Conservation (phyloP, 2,888 invertebrate genomes). For the Stenolophus ochropezus region DNA sequence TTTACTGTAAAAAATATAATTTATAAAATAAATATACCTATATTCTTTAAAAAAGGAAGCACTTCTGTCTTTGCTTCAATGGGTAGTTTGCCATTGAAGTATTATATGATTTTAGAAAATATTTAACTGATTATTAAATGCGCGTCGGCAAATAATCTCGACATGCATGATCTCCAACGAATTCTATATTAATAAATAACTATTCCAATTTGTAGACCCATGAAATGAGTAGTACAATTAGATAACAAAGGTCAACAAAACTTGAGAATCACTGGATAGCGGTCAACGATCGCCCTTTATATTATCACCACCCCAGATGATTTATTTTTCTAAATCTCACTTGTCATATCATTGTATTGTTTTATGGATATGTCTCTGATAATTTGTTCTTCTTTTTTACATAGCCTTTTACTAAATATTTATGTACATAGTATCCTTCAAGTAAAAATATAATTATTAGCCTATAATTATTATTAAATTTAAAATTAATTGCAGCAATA, state of each 20-base stretch:
- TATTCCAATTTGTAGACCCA: too few species aligned
- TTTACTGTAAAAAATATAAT: too few species aligned
- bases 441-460: background rate
- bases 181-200: too few species aligned
- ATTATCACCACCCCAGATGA: conserved; percentile 15
- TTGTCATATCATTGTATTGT: conserved; percentile 18
- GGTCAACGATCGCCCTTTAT: conserved; percentile 38
- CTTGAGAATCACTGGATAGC: conserved; percentile 14
- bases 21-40: too few species aligned
- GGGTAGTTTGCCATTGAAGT: too few species aligned
- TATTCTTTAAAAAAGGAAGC: too few species aligned
- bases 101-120: too few species aligned
- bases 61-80: too few species aligned
- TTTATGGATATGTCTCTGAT: background rate
- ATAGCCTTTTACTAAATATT: background rate
- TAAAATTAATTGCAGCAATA: background rate
- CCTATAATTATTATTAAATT: conserved; percentile 9
- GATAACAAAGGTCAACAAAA: background rate
- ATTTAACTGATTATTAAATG: too few species aligned
- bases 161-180: too few species aligned
- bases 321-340: conserved; percentile 10
- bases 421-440: background rate
- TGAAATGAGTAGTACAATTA: background rate
- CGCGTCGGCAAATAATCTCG: too few species aligned
- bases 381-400: background rate